phyloP scores from a whole-genome alignment of 1,140 invertebrate genomes.

The Neoseiulus cucumeris region DNA sequence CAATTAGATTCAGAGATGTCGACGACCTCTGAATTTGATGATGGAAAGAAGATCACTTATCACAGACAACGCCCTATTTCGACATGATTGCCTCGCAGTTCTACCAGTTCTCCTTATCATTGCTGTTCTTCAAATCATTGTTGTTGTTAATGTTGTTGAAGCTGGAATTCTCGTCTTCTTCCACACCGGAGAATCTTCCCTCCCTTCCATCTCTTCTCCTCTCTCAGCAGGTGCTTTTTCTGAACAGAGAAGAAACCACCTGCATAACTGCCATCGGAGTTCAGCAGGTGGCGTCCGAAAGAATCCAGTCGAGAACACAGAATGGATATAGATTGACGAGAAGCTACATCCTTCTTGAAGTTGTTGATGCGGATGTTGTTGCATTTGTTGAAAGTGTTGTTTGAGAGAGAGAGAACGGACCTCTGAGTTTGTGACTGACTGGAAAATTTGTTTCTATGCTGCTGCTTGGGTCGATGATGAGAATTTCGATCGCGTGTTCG shows the following conservation, averaged over 20 bases:
- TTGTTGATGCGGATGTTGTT: too few relatives aligned
- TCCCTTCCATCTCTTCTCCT: not conserved
- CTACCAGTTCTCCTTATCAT: not conserved
- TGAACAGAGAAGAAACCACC: not conserved
- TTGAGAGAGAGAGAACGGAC: too few relatives aligned
- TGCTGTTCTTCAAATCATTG: not conserved
- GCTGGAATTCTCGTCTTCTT: not conserved
- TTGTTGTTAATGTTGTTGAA: not conserved
- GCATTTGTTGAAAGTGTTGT: too few relatives aligned
- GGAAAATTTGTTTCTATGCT: not conserved
- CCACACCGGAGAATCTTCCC: not conserved
- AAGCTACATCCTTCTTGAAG: not conserved
- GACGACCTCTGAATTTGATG: not conserved
- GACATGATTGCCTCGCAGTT: slow-evolving; percentile 10
- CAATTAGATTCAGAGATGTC: not conserved
- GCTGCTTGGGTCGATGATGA: not conserved
- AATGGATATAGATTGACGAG: not conserved
- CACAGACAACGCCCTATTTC: slow-evolving; percentile 11
- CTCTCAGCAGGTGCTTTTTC: not conserved
- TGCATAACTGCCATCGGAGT: not conserved
- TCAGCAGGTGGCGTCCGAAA: not conserved
- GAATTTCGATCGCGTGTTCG: not conserved
- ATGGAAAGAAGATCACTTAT: not conserved
- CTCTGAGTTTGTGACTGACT: not conserved
- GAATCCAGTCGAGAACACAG: not conserved